A percentile compares a stretch with the other conserved stretches of the same genome.
These are phyloP conservation scores for Scaeva pyrastri DNA, from an alignment of 2,888 invertebrate species.

Conservation along the genomic window DNA sequence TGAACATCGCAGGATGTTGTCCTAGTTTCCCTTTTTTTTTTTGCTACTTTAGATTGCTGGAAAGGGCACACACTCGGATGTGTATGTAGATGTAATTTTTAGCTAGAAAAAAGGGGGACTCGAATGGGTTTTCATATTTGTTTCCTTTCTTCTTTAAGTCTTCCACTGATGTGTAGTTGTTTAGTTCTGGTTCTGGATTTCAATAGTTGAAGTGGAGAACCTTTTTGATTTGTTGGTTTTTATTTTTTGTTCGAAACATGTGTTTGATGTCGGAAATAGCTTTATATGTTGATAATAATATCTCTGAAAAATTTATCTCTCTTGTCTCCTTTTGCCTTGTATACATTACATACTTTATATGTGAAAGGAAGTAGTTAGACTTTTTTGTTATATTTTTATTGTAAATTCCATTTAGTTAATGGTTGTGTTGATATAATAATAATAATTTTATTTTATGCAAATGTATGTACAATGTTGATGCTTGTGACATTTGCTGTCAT, in stretches of 20 bases:
- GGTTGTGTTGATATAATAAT: constrained; percentile 12
- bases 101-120: neutral
- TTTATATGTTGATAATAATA: neutral
- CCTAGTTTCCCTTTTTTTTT: neutral
- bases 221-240: neutral
- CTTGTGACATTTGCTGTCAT: neutral
- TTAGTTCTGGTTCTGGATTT: neutral
- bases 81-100: neutral
- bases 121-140: constrained; percentile 25
- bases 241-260: neutral
- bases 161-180: neutral
- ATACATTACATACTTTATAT: neutral
- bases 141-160: neutral
- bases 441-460: constrained; percentile 22
- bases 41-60: neutral
- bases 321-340: too few relatives aligned
- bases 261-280: constrained; percentile 17
- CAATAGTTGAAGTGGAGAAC: neutral
- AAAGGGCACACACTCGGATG: too few relatives aligned
- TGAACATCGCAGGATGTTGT: neutral
- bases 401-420: neutral
- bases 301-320: too few relatives aligned
- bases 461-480: neutral
- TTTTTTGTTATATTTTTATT: constrained; percentile 5
- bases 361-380: neutral